Conservation (phyloP, 2,113 vertebrate genomes). For the Oryzias curvinotus region DNA sequence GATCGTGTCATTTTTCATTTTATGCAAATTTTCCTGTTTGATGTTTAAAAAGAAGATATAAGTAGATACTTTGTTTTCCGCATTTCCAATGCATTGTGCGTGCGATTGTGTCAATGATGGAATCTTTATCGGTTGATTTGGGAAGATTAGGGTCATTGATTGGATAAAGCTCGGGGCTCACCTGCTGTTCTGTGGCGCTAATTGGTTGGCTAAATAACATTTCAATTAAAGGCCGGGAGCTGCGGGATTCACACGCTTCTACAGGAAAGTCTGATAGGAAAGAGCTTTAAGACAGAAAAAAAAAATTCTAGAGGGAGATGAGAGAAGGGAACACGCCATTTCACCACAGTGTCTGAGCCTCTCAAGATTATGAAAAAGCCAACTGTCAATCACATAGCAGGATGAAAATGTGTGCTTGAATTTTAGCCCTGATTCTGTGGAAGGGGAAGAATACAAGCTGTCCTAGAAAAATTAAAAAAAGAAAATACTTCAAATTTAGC, state of each 20-base stretch:
- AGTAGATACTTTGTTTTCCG: conserved; percentile 16
- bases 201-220: conserved; percentile 71
- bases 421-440: conserved; percentile 20
- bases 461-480: background rate
- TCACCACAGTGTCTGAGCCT: conserved; percentile 40
- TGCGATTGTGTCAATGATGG: conserved; percentile 58
- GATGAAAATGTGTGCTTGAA: conserved; percentile 15
- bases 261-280: conserved; percentile 14
- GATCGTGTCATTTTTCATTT: background rate
- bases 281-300: conserved; percentile 29
- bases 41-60: conserved; percentile 10
- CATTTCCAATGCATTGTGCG: conserved; percentile 4
- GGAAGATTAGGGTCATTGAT: conserved; percentile 73
- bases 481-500: too few relatives aligned
- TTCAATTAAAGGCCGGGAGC: conserved; percentile 66
- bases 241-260: conserved; percentile 43
- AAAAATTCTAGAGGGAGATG: conserved; percentile 35
- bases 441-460: background rate
- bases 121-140: conserved; percentile 74
- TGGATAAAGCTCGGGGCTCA: conserved; percentile 65
- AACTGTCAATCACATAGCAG: conserved; percentile 54
- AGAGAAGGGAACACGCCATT: conserved; percentile 38
- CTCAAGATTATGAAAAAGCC: conserved; percentile 45
- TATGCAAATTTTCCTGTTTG: background rate
- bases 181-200: conserved; percentile 61